Evolutionary conservation across 1,140 invertebrate species (phyloP).

Genomic region (Holcopasites calliopsidis): DNA sequence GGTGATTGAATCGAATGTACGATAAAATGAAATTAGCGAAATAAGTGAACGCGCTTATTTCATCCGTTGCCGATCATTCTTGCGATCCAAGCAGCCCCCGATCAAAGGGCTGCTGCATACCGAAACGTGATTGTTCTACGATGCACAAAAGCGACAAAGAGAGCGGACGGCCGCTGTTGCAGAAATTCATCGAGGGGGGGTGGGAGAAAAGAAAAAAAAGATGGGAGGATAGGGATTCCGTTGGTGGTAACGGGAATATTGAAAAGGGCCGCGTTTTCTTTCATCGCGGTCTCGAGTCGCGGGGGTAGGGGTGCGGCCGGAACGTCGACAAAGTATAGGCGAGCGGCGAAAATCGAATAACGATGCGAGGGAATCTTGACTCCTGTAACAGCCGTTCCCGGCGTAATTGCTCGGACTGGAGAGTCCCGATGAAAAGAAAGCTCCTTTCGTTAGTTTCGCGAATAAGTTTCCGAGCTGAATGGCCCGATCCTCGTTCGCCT

Average conservation of each 20-base stretch:
- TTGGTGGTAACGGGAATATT: conserved; percentile 18
- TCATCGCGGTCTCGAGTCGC: conserved; percentile 22
- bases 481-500: conserved; percentile 51
- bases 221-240: background rate
- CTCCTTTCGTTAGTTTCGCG: conserved; percentile 59
- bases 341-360: conserved; percentile 55
- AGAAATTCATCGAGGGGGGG: conserved; percentile 15
- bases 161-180: background rate
- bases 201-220: too few species aligned
- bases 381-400: conserved; percentile 46
- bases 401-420: conserved; percentile 54
- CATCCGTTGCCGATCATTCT: too few species aligned
- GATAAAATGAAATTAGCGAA: too few species aligned
- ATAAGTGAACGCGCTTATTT: too few species aligned
- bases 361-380: conserved; percentile 58
- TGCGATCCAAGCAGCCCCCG: too few species aligned
- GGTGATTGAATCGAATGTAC: too few species aligned
- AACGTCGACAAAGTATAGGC: background rate
- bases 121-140: too few species aligned
- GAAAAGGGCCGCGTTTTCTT: conserved; percentile 31
- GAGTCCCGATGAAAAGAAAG: conserved; percentile 41
- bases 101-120: too few species aligned
- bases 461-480: conserved; percentile 56
- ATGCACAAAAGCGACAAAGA: too few species aligned
- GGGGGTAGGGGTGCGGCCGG: background rate